Base-by-base conservation (phyloP, 2,797 vertebrate genomes). In the Clarias fuscus region DNA sequence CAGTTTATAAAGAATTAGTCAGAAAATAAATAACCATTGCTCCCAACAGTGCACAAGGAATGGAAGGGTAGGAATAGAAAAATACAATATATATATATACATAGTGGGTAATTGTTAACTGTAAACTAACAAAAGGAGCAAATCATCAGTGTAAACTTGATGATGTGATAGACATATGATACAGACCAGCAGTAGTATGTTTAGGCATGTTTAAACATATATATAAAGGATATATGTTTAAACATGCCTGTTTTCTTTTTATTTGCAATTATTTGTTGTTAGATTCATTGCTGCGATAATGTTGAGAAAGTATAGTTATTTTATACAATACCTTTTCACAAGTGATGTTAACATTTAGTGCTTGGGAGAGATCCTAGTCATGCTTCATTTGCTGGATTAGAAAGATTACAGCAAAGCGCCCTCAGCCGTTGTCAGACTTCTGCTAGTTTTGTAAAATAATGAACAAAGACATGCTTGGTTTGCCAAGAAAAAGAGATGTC, bases 361-460 rank as follows among this genome's bases (percentile, higher is more conserved):
- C 40, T 75, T 67, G 90, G 18, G 85, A 86, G 91, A 94, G 94
- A 93, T 95, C 93, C 93, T 92, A 93, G 95, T 97, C 96, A 96
- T 91, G 96, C 96, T 95, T 96, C 94, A 94, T 94, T 94, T 94
- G 94, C 94, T 94, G 95, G 96, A 96, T 97, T 97, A 97, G 97
- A 97, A 96, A 97, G 97, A 97, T 98, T 98, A 97, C 96, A 96
- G 93, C 89, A 90, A 93, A 90, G 94, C 94, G 94, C 97, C 96
- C 96, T 95, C 95, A 95, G 95, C 95, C 96, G 95, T 94, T 96
- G 96, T 95, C 92, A 91, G 92, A 65, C 82, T 83, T 91, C 91
- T 80, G 88, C 92, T 94, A 93, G 92, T 93, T 94, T 92, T 91
- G 88, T 90, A 93, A 95, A 95, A 97, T 97, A 97, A 97, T 97